phyloP scores from a whole-genome alignment of 2,888 invertebrate genomes.

The Himalopsyche anomala region DNA sequence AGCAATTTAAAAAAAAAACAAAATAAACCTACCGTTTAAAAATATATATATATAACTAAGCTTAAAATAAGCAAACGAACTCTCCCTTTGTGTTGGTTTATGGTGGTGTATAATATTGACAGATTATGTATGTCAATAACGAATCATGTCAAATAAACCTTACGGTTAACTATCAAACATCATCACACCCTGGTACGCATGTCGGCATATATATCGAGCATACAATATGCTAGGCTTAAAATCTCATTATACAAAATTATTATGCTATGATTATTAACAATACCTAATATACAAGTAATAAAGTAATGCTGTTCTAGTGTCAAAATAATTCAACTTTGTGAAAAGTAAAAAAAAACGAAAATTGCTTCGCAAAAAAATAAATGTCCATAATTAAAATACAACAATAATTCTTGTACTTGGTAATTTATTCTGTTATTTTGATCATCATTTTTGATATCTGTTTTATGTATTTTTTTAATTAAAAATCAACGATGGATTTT shows the following conservation, averaged over 20 bases:
- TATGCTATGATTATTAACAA: slow-evolving; percentile 58
- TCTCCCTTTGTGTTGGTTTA: too few species aligned
- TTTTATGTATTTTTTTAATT: neutral
- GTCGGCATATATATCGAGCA: slow-evolving; percentile 50
- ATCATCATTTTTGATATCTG: neutral
- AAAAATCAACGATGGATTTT: neutral
- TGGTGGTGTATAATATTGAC: too few species aligned
- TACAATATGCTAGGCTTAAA: slow-evolving; percentile 50
- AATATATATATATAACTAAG: too few species aligned
- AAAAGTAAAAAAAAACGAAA: slow-evolving; percentile 23
- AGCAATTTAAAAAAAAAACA: too few species aligned
- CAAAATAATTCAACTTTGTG: slow-evolving; percentile 45
- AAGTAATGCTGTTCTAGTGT: slow-evolving; percentile 49
- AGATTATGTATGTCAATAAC: too few species aligned
- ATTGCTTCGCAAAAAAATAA: slow-evolving; percentile 28
- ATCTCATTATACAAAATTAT: slow-evolving; percentile 60
- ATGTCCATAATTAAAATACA: slow-evolving; percentile 7
- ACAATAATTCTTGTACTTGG: slow-evolving; percentile 1
- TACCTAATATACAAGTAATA: slow-evolving; percentile 23
- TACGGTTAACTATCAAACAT: slow-evolving; percentile 41
- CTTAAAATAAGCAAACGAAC: too few species aligned
- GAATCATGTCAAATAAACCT: neutral
- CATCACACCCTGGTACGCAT: slow-evolving; percentile 54
- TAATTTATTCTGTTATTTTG: slow-evolving; percentile 2
- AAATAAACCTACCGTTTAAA: too few species aligned